These are phyloP conservation scores for Drosophila percnosoma DNA, from an alignment of 2,888 invertebrate genomes.

Conservation along the genomic window DNA sequence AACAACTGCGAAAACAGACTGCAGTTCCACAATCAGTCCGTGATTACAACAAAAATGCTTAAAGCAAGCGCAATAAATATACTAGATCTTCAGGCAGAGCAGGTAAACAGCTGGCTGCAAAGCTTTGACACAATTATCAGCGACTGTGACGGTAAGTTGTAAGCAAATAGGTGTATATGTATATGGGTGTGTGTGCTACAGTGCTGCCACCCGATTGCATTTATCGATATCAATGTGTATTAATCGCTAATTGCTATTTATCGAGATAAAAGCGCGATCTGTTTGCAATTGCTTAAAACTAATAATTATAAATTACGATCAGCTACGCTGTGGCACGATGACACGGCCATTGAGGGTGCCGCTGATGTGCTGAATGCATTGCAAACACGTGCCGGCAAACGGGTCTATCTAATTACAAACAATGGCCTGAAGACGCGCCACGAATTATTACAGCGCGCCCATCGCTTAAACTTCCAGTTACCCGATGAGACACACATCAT, in stretches of 20 bases:
- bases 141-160: conserved; percentile 92
- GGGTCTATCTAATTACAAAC: conserved; percentile 94
- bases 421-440: conserved; percentile 93
- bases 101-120: conserved; percentile 88
- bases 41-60: conserved; percentile 75
- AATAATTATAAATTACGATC: neutral
- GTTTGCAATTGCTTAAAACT: neutral
- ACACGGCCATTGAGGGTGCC: conserved; percentile 88
- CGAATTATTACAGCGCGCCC: conserved; percentile 91
- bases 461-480: conserved; percentile 89
- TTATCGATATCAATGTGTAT: conserved; percentile 16
- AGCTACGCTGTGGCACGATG: conserved; percentile 93
- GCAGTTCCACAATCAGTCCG: conserved; percentile 24
- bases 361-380: conserved; percentile 89
- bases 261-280: neutral
- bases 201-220: conserved; percentile 24
- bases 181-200: conserved; percentile 4
- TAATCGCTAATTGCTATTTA: neutral
- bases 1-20: conserved; percentile 14
- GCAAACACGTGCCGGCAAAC: conserved; percentile 90
- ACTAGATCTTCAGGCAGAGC: conserved; percentile 86
- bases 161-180: neutral
- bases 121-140: conserved; percentile 92
- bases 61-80: conserved; percentile 85
- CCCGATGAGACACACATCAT: conserved; percentile 91